These are phyloP conservation scores for Brenthis ino DNA, from an alignment of 2,888 invertebrate genomes.

Conservation along the genomic window DNA sequence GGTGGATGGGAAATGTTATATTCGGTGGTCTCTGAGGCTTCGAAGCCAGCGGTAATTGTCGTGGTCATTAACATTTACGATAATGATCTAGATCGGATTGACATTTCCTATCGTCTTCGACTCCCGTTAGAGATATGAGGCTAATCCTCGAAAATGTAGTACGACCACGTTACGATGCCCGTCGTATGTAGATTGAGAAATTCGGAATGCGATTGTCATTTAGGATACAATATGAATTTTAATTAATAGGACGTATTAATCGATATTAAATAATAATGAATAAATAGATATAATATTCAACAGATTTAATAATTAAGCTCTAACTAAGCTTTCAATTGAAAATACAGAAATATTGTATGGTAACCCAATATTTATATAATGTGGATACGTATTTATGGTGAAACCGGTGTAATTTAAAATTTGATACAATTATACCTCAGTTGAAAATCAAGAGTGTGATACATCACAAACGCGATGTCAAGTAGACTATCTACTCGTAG, in stretches of 20 bases:
- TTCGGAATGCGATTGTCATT: conserved; percentile 40
- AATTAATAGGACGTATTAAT: conserved; percentile 10
- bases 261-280: background rate
- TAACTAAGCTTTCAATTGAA: no score
- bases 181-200: conserved; percentile 34
- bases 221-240: conserved; percentile 16
- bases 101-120: conserved; percentile 63
- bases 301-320: no score
- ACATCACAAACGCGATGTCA: conserved; percentile 7
- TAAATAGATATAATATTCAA: background rate
- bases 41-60: conserved; percentile 70
- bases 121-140: conserved; percentile 56
- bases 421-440: background rate
- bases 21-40: conserved; percentile 63
- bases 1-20: conserved; percentile 71
- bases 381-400: no score
- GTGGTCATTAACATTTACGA: conserved; percentile 79
- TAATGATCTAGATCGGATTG: conserved; percentile 71
- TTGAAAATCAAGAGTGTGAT: conserved; percentile 6
- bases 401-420: background rate
- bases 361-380: no score
- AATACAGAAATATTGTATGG: no score
- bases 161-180: conserved; percentile 28
- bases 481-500: conserved; percentile 8
- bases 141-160: conserved; percentile 50